Percentiles rank a stretch among this genome's conserved stretches.
Evolutionary conservation across 2,888 invertebrate species (phyloP).

Genomic region (Gastracanthus pulcherrimus): DNA sequence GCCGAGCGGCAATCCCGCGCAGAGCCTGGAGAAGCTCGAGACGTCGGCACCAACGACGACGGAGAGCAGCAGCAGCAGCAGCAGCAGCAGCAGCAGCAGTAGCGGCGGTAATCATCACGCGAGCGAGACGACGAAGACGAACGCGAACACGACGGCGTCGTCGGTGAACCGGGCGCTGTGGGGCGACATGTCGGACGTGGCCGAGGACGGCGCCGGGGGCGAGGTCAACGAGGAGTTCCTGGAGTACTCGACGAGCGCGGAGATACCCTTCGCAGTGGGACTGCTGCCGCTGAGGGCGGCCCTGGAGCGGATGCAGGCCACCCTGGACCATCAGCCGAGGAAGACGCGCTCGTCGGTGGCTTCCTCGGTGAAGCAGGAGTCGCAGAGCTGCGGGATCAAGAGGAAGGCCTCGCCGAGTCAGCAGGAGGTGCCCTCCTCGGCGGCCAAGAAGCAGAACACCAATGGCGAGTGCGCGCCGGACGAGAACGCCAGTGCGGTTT

Average conservation of each 20-base stretch:
- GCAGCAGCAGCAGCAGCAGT: background rate
- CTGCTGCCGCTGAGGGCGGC: conserved; percentile 75
- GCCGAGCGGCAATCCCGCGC: conserved; percentile 28
- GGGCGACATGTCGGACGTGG: conserved; percentile 75
- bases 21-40: conserved; percentile 34
- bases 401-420: conserved; percentile 58
- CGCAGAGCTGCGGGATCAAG: conserved; percentile 58
- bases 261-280: conserved; percentile 77
- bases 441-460: conserved; percentile 37
- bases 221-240: conserved; percentile 52
- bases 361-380: conserved; percentile 66
- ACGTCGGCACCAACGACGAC: background rate
- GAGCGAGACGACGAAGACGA: conserved; percentile 34
- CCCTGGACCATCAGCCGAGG: conserved; percentile 76
- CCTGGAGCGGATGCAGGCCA: conserved; percentile 76
- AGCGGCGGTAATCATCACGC: conserved; percentile 8
- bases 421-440: conserved; percentile 43
- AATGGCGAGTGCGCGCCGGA: conserved; percentile 47
- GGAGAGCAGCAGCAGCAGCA: background rate
- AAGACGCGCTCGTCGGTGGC: conserved; percentile 76
- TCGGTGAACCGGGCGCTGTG: conserved; percentile 73
- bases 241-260: conserved; percentile 71
- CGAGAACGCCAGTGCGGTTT: conserved; percentile 69
- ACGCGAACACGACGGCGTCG: conserved; percentile 39
- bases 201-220: conserved; percentile 65